These are phyloP conservation scores for Belgica antarctica DNA, from an alignment of 2,888 invertebrate species.

Conservation along the genomic window DNA sequence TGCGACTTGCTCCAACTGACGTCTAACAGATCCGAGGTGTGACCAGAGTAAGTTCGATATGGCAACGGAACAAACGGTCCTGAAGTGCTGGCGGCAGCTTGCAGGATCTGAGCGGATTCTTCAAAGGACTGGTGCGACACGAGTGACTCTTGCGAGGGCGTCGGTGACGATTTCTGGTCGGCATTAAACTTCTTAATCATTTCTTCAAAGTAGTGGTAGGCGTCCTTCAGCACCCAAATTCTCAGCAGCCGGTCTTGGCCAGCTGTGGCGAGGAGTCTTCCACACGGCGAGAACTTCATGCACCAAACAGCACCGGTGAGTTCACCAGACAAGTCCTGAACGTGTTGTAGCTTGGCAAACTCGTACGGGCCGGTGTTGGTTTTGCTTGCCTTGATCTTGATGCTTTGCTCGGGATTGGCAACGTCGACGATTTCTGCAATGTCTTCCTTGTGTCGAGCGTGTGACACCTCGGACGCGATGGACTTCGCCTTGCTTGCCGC, in stretches of 20 bases:
- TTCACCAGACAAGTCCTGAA: conserved; percentile 79
- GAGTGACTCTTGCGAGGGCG: conserved; percentile 88
- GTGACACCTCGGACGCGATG: conserved; percentile 82
- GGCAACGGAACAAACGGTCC: conserved; percentile 85
- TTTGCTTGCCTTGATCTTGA: conserved; percentile 89
- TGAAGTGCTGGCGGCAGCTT: conserved; percentile 61
- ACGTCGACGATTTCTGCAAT: conserved; percentile 81
- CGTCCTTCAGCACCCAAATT: conserved; percentile 92
- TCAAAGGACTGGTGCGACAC: conserved; percentile 73
- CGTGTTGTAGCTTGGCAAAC: conserved; percentile 86
- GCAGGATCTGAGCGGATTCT: conserved; percentile 60
- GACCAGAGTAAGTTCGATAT: conserved; percentile 90
- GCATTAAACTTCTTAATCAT: conserved; percentile 94
- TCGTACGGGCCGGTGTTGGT: conserved; percentile 97
- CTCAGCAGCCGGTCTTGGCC: conserved; percentile 93
- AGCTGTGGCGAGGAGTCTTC: conserved; percentile 90
- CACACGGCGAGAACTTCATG: conserved; percentile 97
- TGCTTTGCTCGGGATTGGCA: conserved; percentile 73
- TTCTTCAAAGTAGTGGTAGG: conserved; percentile 65
- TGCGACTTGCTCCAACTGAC: conserved; percentile 99
- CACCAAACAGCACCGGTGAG: conserved; percentile 97
- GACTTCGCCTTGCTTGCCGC: conserved; percentile 90
- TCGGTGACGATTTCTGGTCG: conserved; percentile 83
- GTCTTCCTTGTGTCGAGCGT: conserved; percentile 83
- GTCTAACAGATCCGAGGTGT: conserved; percentile 93